phyloP scores from a whole-genome alignment of 2,888 invertebrate genomes.

The Pelosia muscerda region DNA sequence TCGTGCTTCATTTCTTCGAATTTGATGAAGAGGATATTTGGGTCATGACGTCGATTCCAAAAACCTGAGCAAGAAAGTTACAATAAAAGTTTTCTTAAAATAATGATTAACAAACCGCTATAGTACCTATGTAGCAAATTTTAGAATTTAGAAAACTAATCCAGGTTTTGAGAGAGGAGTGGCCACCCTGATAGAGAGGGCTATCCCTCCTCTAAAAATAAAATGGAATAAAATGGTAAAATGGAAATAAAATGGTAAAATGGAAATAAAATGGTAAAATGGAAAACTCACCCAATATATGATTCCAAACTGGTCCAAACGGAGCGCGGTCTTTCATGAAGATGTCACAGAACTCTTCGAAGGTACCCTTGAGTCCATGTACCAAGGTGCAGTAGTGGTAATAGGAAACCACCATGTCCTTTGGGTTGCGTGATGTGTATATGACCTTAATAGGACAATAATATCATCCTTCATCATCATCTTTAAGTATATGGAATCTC shows the following conservation, averaged over 20 bases:
- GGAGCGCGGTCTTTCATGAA: slow-evolving; percentile 90
- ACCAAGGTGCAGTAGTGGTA: slow-evolving; percentile 93
- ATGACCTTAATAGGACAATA: slow-evolving; percentile 90
- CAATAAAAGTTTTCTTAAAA: neutral
- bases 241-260: no score
- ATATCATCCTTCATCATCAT: no score
- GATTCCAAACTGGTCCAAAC: slow-evolving; percentile 89
- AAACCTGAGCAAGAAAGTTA: slow-evolving; percentile 76
- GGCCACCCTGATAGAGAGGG: no score
- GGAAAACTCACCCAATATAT: slow-evolving; percentile 82
- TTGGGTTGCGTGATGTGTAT: slow-evolving; percentile 95
- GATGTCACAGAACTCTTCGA: slow-evolving; percentile 92
- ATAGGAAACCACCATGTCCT: slow-evolving; percentile 96
- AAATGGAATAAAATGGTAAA: no score
- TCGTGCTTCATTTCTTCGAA: slow-evolving; percentile 94
- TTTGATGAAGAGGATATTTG: slow-evolving; percentile 92
- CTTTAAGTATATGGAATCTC: no score
- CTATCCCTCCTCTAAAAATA: no score
- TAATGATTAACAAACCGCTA: neutral
- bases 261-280: no score
- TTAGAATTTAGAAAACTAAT: no score
- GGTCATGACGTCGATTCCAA: slow-evolving; percentile 90
- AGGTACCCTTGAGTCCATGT: slow-evolving; percentile 88
- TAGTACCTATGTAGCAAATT: no score
- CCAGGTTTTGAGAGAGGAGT: no score